Percentiles rank a stretch among this genome's conserved stretches.
These are phyloP conservation scores for Mamestra brassicae DNA, from an alignment of 2,888 invertebrate species.

Conservation along the genomic window DNA sequence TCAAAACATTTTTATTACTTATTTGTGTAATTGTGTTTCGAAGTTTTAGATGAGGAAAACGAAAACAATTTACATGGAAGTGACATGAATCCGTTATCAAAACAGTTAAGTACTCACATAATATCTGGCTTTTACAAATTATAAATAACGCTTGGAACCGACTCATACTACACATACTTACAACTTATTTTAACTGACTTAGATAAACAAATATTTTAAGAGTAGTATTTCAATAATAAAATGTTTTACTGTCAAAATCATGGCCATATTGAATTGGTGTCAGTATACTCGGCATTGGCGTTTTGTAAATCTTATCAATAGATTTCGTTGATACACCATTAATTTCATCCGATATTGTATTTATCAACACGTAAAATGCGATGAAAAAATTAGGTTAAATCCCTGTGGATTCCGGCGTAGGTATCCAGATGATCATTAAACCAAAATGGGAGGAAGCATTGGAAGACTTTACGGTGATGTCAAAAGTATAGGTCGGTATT, in stretches of 20 bases:
- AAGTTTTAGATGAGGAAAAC: constrained; percentile 26
- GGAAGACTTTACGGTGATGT: not conserved
- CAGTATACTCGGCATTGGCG: not conserved
- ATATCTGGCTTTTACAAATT: constrained; percentile 27
- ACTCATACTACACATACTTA: not conserved
- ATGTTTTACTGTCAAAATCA: constrained; percentile 24
- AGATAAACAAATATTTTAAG: not conserved
- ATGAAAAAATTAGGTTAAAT: constrained; percentile 23
- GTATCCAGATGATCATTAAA: not conserved
- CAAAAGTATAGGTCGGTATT: not conserved
- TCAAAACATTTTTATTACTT: not conserved
- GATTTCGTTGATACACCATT: constrained; percentile 18
- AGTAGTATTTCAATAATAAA: not conserved
- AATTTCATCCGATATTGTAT: constrained; percentile 14
- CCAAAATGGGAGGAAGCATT: not conserved
- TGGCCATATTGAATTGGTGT: constrained; percentile 42
- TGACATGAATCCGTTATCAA: constrained; percentile 35
- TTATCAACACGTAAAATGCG: constrained; percentile 37
- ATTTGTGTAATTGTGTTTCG: not conserved
- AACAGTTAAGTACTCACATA: constrained; percentile 24
- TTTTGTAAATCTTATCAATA: constrained; percentile 41
- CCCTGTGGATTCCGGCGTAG: not conserved
- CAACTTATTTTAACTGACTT: not conserved
- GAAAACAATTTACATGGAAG: not conserved
- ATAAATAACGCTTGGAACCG: constrained; percentile 25